Evolutionary conservation across 2,797 vertebrate species (phyloP), one percentile per base, ranked within the genome.

Genomic region (Enteromius thamalakanensis): DNA sequence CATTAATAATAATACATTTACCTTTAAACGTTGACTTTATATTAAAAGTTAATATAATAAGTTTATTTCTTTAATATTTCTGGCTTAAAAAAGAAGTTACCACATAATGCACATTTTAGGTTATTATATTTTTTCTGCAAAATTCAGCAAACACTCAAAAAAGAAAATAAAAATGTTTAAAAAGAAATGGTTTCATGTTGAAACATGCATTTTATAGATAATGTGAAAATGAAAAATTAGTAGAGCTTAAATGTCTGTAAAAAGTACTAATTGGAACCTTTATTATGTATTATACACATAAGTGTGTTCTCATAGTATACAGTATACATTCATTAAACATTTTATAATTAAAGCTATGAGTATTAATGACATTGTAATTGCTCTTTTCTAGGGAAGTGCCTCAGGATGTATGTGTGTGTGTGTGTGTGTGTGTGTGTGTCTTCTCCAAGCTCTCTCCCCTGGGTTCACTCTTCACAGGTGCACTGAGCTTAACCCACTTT

Each of bases 381-480:
- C 29, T 49, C 9, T 74, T 72, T 21, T 83, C 40, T 14, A 76
- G 71, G 23, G 26, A 70, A 78, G 23, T 19, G 76, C 23, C 21
- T 55, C 78, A 42, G 45, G 79, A 74, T 60, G 55, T 62, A n/a
- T 29, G n/a, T 55, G 67, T 78, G 32, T 60, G 70, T 79, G 79
- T 71, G 55, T 45, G 67, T 83, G 80, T 69, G 64, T 85, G 67
- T 60, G 70, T 40, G 55, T 8, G 51, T 67, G 49, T 75, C 76
- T 69, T 76, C 40, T 80, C 72, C 17, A 17, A 64, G 34, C 17
- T 76, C 37, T 70, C 42, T 85, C 64, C 75, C 76, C 78, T 78
- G 65, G 78, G 80, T 53, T 67, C 75, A 29, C 80, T 69, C 76
- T 72, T 53, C 32, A 83, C 88, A 89, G 88, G 88, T 89, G 88